These are phyloP conservation scores for Stenodema calcarata DNA, from an alignment of 2,888 invertebrate species.

Conservation along the genomic window DNA sequence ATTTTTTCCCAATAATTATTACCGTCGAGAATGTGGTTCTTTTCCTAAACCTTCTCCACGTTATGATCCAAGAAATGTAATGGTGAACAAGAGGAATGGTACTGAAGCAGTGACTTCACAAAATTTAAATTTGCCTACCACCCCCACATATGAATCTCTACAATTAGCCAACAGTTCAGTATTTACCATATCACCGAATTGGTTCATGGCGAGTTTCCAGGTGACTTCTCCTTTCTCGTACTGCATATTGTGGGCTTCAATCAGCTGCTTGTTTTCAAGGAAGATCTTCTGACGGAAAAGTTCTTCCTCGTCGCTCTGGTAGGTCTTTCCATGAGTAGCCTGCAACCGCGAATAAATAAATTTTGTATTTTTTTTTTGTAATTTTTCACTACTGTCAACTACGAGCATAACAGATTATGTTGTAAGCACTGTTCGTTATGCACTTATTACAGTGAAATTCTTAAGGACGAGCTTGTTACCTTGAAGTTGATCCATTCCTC, in stretches of 20 bases:
- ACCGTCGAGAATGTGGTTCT: too few species aligned
- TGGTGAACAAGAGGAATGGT: too few species aligned
- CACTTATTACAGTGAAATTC: not conserved
- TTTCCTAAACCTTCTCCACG: too few species aligned
- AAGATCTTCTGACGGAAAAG: constrained; percentile 21
- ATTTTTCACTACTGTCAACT: not conserved
- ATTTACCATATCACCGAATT: constrained; percentile 80
- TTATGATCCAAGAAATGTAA: too few species aligned
- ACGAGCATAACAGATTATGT: not conserved
- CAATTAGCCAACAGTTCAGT: too few species aligned
- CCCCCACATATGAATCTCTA: too few species aligned
- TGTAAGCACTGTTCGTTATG: not conserved
- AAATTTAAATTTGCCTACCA: too few species aligned
- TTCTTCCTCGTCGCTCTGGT: constrained; percentile 28
- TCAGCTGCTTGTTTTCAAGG: constrained; percentile 78
- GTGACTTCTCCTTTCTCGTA: constrained; percentile 71
- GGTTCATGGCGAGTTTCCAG: constrained; percentile 76
- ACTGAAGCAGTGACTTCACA: too few species aligned
- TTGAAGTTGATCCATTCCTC: constrained; percentile 23
- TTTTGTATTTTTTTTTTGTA: not conserved
- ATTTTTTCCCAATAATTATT: too few species aligned
- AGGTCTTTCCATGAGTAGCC: constrained; percentile 18
- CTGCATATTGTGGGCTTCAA: constrained; percentile 82
- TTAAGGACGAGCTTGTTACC: too few species aligned
- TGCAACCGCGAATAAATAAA: not conserved